A percentile compares a stretch with the other conserved stretches of the same genome.
phyloP scores from a whole-genome alignment of 2,113 vertebrate species.

The Zapornia atra region DNA sequence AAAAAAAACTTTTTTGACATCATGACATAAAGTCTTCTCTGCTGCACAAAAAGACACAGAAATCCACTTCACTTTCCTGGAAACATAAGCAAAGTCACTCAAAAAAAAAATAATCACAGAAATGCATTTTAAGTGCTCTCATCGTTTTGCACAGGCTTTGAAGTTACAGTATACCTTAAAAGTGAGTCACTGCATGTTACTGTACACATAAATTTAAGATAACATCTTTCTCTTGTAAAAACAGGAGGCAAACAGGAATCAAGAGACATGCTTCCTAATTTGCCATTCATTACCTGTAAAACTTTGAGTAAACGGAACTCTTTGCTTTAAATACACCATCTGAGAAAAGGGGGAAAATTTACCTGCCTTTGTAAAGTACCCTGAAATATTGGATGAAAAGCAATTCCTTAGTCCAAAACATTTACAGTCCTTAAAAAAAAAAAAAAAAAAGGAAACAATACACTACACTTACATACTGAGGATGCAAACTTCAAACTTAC shows the following conservation, averaged over 20 bases:
- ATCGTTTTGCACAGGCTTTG: neutral
- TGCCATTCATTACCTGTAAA: neutral
- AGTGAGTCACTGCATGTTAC: neutral
- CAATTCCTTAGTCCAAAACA: neutral
- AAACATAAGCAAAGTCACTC: neutral
- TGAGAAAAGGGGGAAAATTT: neutral
- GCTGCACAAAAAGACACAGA: neutral
- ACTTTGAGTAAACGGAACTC: neutral
- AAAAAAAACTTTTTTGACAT: neutral
- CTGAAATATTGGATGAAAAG: neutral
- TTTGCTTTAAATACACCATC: neutral
- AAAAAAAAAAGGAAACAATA: neutral
- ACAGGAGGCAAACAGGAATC: neutral
- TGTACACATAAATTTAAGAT: neutral
- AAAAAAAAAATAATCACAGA: neutral
- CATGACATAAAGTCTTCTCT: neutral
- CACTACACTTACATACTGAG: neutral
- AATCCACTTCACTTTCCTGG: neutral
- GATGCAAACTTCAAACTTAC: too few relatives aligned
- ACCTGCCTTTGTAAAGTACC: neutral
- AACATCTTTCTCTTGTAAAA: neutral
- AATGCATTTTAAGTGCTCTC: neutral
- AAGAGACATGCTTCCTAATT: neutral
- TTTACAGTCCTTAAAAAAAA: neutral
- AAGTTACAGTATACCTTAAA: neutral